Evolutionary conservation across 2,797 vertebrate genomes (phyloP).

Genomic region (Myotis findleyi): DNA sequence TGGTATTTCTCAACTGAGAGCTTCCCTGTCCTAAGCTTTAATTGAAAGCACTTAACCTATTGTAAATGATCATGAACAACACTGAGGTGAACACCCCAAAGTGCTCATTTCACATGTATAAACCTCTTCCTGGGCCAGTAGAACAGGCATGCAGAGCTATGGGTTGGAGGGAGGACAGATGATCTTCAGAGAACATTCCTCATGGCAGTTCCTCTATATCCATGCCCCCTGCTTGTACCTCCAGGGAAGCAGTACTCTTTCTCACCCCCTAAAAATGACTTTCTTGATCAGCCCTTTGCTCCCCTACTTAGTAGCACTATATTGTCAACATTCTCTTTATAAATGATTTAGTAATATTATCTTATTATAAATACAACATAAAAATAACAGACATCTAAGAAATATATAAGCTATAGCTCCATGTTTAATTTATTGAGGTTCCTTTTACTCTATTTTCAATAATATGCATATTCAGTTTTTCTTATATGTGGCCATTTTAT

Average conservation of each 20-base stretch:
- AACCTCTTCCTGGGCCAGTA: neutral
- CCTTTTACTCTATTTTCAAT: neutral
- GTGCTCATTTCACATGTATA: conserved; percentile 28
- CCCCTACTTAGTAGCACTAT: neutral
- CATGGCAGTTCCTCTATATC: fast-evolving
- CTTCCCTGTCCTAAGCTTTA: conserved; percentile 48
- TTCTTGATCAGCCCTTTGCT: neutral
- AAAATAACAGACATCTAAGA: neutral
- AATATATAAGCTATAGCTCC: neutral
- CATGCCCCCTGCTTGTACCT: neutral
- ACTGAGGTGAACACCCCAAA: conserved; percentile 4
- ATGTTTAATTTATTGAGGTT: neutral
- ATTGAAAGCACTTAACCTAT: conserved; percentile 62
- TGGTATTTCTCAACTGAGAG: conserved; percentile 55
- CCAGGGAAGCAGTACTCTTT: neutral
- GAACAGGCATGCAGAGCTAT: neutral
- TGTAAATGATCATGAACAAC: neutral
- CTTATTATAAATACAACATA: neutral
- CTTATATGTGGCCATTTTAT: neutral
- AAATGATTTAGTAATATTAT: neutral
- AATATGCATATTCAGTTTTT: neutral
- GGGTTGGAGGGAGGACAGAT: neutral
- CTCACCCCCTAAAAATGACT: neutral
- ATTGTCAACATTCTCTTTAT: neutral
- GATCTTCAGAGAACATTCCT: neutral